A percentile compares a stretch with the other conserved stretches of the same genome.
Conservation (phyloP, 1,140 invertebrate genomes). For the Diprion similis region DNA sequence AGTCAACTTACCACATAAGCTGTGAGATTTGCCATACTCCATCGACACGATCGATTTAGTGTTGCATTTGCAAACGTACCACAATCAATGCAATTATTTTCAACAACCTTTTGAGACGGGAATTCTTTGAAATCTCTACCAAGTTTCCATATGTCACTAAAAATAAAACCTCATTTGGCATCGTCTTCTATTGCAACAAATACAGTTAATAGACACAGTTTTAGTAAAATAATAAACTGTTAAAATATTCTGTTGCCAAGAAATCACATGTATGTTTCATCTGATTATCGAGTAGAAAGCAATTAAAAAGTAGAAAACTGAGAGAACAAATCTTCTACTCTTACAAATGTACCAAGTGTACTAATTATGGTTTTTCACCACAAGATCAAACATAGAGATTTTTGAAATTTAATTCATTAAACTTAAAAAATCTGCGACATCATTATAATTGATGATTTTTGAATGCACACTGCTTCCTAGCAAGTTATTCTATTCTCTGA, state of each 20-base stretch:
- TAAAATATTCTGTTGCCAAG: no score
- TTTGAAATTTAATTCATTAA: background rate
- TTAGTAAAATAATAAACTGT: no score
- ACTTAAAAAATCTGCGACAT: background rate
- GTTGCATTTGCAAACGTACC: slow-evolving; percentile 65
- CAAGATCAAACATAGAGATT: no score
- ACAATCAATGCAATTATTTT: slow-evolving; percentile 68
- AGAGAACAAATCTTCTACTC: no score
- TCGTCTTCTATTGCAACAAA: no score
- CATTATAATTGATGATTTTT: background rate
- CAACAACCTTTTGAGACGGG: slow-evolving; percentile 58
- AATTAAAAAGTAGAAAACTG: no score
- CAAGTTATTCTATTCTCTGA: background rate
- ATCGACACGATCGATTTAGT: slow-evolving; percentile 62
- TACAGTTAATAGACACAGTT: no score
- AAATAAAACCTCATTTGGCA: slow-evolving; percentile 34
- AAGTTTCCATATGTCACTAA: slow-evolving; percentile 70
- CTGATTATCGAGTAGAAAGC: no score
- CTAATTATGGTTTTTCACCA: no score
- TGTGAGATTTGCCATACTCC: slow-evolving; percentile 69
- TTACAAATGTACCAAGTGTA: no score
- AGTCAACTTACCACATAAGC: slow-evolving; percentile 61
- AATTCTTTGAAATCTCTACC: slow-evolving; percentile 68
- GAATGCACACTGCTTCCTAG: no score
- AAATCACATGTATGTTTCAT: no score